These are phyloP conservation scores for Lycophotia porphyrea DNA, from an alignment of 2,888 invertebrate genomes.

Conservation along the genomic window DNA sequence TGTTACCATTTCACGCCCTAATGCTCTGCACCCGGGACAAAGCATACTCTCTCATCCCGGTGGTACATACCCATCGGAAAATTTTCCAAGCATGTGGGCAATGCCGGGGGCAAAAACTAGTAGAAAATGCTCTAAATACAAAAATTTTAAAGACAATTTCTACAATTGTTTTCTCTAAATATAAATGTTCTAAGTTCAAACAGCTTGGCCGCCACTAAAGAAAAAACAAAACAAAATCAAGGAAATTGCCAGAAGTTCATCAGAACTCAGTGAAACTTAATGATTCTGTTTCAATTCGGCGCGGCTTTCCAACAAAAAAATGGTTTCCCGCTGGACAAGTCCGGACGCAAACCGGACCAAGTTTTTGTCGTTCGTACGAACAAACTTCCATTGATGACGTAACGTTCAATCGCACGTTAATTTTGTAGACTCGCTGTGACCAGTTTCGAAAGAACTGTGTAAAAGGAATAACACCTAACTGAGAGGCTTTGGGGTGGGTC, in stretches of 20 bases:
- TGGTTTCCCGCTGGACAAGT: neutral
- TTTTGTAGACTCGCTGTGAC: conserved; percentile 40
- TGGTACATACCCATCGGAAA: too few relatives aligned
- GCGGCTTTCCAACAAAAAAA: conserved; percentile 31
- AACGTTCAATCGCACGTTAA: conserved; percentile 38
- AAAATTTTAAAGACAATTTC: too few relatives aligned
- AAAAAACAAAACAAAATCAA: neutral
- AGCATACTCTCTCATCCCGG: too few relatives aligned
- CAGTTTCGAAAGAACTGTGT: conserved; percentile 28
- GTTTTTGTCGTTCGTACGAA: conserved; percentile 27
- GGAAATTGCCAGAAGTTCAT: conserved; percentile 12
- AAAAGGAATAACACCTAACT: neutral
- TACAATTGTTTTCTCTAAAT: too few relatives aligned
- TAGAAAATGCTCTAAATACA: too few relatives aligned
- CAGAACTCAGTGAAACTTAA: conserved; percentile 12
- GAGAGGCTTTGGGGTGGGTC: conserved; percentile 5
- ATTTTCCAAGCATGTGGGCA: too few relatives aligned
- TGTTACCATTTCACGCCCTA: too few relatives aligned
- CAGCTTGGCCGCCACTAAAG: too few relatives aligned
- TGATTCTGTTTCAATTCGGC: neutral
- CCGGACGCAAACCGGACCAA: conserved; percentile 6
- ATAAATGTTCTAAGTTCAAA: too few relatives aligned
- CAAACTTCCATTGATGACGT: conserved; percentile 40
- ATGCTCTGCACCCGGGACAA: too few relatives aligned
- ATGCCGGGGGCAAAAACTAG: too few relatives aligned